These are phyloP conservation scores for Misgurnus mizolepis DNA, from an alignment of 2,113 vertebrate genomes.

Conservation along the genomic window DNA sequence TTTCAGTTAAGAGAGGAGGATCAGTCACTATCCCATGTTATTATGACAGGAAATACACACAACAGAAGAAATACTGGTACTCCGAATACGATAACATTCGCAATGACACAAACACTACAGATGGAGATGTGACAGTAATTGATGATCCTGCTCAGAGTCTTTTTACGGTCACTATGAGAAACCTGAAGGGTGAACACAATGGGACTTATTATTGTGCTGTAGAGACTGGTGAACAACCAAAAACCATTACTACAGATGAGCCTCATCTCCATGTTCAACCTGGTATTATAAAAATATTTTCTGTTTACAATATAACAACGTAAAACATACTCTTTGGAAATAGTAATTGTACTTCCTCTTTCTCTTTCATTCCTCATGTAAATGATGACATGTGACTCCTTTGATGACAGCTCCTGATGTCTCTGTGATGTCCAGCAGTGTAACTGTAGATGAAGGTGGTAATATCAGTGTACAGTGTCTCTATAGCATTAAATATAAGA, in stretches of 20 bases:
- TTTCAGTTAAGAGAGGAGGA: not conserved
- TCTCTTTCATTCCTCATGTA: too few relatives aligned
- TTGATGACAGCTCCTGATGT: not conserved
- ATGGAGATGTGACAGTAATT: not conserved
- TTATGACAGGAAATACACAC: too few relatives aligned
- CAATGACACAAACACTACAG: too few relatives aligned
- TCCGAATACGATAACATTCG: too few relatives aligned
- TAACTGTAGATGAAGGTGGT: too few relatives aligned
- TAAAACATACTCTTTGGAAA: not conserved
- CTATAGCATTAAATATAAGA: too few relatives aligned
- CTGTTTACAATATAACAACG: not conserved
- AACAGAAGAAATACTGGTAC: too few relatives aligned
- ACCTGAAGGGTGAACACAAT: constrained; percentile 12
- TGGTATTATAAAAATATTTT: not conserved
- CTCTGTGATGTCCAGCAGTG: too few relatives aligned
- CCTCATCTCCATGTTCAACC: not conserved
- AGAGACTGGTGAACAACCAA: not conserved
- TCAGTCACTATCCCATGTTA: too few relatives aligned
- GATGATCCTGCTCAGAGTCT: constrained; percentile 36
- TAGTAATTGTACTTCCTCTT: not conserved
- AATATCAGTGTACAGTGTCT: too few relatives aligned
- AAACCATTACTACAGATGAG: not conserved
- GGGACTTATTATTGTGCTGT: constrained; percentile 27
- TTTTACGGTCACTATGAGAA: constrained; percentile 44
- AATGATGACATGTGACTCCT: too few relatives aligned